These are phyloP conservation scores for Keiferia lycopersicella DNA, from an alignment of 2,888 invertebrate genomes.

Conservation along the genomic window DNA sequence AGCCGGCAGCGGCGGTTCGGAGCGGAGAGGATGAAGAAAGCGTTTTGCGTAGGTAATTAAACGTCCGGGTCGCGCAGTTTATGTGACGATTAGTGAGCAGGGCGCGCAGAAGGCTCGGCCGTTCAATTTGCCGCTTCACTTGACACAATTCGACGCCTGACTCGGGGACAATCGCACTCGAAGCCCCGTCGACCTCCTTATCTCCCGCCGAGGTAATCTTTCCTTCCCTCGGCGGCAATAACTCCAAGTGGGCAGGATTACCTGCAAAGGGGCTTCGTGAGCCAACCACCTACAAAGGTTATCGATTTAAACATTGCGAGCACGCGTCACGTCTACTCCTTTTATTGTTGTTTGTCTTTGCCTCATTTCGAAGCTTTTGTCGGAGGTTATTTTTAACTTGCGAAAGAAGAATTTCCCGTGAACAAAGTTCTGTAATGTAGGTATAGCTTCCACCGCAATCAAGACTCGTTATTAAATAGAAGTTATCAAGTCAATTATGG, in stretches of 20 bases:
- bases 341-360: constrained; percentile 56
- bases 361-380: constrained; percentile 17
- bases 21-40: constrained; percentile 51
- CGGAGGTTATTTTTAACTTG: constrained; percentile 11
- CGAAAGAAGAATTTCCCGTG: neutral
- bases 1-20: constrained; percentile 25
- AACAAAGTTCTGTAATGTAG: neutral
- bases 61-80: constrained; percentile 73
- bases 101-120: constrained; percentile 77
- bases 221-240: constrained; percentile 81
- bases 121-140: constrained; percentile 82
- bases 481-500: constrained; percentile 13
- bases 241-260: constrained; percentile 81
- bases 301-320: constrained; percentile 77
- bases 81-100: constrained; percentile 78
- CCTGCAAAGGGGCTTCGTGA: constrained; percentile 77
- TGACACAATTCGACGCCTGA: constrained; percentile 82
- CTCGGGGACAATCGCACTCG: constrained; percentile 81
- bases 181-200: constrained; percentile 81
- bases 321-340: constrained; percentile 58
- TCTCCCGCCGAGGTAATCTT: constrained; percentile 81
- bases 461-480: constrained; percentile 3
- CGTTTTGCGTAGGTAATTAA: constrained; percentile 69
- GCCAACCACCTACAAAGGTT: constrained; percentile 76
- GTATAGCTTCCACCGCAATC: neutral